Base-by-base conservation (phyloP, 2,113 vertebrate species). In the Rhodinocichla rosea region DNA sequence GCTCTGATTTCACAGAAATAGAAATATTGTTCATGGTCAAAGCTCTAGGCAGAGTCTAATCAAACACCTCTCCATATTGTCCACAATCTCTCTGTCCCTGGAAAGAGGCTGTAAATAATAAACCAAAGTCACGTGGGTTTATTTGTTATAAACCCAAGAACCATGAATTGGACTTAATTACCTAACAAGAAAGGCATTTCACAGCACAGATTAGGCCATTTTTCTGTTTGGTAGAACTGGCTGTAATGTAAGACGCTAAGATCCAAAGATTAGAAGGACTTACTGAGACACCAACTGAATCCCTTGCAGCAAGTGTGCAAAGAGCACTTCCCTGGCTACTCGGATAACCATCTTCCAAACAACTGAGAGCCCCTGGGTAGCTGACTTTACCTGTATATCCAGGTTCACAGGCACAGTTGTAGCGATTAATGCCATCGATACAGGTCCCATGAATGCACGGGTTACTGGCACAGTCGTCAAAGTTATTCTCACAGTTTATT, bases 401-500 rank as follows among this genome's bases (percentile, higher is more conserved):
- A 13, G 98, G 98, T 15, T 97, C 79, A 91, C 99, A 99, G 79
- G 98, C 97, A 89, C 99, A 99, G 57, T 98, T 98, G 95, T 99
- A 99, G 55, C 98, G 98, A 49, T 99, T 99, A 70, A 99, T 98
- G 44, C 99, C 99, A 50, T 99, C 99, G 35, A 98, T 97, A 80
- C 99, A 99, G 79, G 97, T 97, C 73, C 99, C 99, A 1, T 99
- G 97, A 76, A 98, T 81, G 94, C 99, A 99, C 2, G 99, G 99
- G 94, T 98, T 99, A 92, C 98, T 99, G 26, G 98, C 98, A 82
- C 99, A 99, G 94, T 99, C 99, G 47, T 99, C 98, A 47, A 98
- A 98, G 96, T 99, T 99, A 84, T 98, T 98, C 95, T 99, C 99
- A 97, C 99, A 99, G 94, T 99, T 99, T 77, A 98, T 80, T 27